A percentile compares a stretch with the other conserved stretches of the same genome.
Evolutionary conservation across 2,888 invertebrate species (phyloP).

Genomic region (Orthosia cruda): DNA sequence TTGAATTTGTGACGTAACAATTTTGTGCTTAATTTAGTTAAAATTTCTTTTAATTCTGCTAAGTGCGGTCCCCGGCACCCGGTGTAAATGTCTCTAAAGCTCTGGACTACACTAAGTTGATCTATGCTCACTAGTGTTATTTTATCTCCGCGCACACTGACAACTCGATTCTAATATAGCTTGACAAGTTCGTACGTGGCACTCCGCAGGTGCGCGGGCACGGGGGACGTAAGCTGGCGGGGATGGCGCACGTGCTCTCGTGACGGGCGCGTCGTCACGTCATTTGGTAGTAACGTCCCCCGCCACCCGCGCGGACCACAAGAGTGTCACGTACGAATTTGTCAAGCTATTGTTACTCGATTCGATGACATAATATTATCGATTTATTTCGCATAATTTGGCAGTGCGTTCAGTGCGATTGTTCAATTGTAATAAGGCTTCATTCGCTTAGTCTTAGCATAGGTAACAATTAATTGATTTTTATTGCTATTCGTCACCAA

Average conservation of each 20-base stretch:
- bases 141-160: conserved; percentile 80
- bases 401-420: conserved; percentile 77
- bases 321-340: too few species aligned
- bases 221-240: too few species aligned
- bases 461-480: conserved; percentile 59
- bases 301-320: too few species aligned
- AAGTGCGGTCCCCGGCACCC: conserved; percentile 66
- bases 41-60: conserved; percentile 54
- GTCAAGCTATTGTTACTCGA: conserved; percentile 8
- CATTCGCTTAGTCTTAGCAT: conserved; percentile 55
- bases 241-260: too few species aligned
- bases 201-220: too few species aligned
- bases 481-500: conserved; percentile 62
- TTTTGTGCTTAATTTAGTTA: conserved; percentile 64
- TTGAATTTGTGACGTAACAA: conserved; percentile 68
- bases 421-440: conserved; percentile 61
- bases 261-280: too few species aligned
- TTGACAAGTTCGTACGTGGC: too few species aligned
- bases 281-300: too few species aligned
- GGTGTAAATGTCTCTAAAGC: conserved; percentile 83
- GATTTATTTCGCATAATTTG: conserved; percentile 73
- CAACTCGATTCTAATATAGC: conserved; percentile 77
- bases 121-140: conserved; percentile 82
- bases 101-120: conserved; percentile 86
- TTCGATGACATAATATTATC: conserved; percentile 67